These are phyloP conservation scores for Dasypogon diadema DNA, from an alignment of 2,888 invertebrate species.

Conservation along the genomic window DNA sequence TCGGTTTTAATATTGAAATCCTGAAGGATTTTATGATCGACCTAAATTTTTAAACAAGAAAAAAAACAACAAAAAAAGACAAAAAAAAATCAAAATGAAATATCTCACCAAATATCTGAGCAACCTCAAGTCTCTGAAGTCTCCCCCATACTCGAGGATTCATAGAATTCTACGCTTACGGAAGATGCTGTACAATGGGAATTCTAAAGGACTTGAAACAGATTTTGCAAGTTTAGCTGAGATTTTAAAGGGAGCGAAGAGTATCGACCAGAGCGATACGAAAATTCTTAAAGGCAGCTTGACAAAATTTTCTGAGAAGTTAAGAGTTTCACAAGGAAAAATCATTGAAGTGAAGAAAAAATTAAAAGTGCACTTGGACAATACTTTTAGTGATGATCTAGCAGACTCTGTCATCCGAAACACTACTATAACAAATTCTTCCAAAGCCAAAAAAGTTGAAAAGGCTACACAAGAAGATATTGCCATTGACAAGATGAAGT, in stretches of 20 bases:
- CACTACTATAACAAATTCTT: too few relatives aligned
- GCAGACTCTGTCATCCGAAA: too few relatives aligned
- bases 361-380: neutral
- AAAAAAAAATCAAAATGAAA: neutral
- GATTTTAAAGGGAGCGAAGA: too few relatives aligned
- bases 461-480: neutral
- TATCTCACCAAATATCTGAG: neutral
- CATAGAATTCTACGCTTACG: too few relatives aligned
- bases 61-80: neutral
- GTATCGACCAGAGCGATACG: neutral
- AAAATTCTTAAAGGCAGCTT: neutral
- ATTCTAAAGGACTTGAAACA: too few relatives aligned
- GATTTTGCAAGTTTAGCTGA: too few relatives aligned
- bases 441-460: too few relatives aligned
- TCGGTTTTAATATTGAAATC: neutral
- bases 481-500: neutral
- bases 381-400: neutral
- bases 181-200: too few relatives aligned
- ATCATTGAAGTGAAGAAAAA: neutral
- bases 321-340: neutral
- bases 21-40: neutral
- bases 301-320: neutral
- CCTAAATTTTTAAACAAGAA: neutral
- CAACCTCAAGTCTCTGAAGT: neutral
- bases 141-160: too few relatives aligned